Percentiles rank a stretch among this genome's conserved stretches.
Conservation (phyloP, 2,888 invertebrate species). For the Lamproptera curius region DNA sequence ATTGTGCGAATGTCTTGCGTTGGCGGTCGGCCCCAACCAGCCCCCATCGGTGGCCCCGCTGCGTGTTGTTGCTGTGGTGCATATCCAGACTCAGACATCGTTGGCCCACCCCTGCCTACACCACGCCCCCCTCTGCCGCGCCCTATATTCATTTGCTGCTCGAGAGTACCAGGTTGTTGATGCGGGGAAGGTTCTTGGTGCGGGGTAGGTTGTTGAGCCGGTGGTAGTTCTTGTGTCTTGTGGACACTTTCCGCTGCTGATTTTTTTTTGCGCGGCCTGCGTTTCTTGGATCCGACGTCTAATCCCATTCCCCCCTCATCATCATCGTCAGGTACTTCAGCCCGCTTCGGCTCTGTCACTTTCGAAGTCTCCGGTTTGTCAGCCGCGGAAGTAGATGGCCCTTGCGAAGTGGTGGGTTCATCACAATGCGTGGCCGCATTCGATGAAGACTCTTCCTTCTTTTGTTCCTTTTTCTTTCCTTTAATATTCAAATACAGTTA, state of each 20-base stretch:
- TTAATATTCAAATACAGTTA: not conserved
- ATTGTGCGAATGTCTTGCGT: too few relatives aligned
- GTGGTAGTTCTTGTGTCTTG: not conserved
- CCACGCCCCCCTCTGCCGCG: conserved; percentile 18
- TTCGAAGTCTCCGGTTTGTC: conserved; percentile 3
- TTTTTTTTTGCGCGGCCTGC: conserved; percentile 36
- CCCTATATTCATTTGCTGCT: conserved; percentile 4
- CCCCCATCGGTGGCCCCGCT: too few relatives aligned
- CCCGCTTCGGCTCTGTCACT: conserved; percentile 16
- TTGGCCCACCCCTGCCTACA: too few relatives aligned
- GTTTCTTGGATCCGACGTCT: conserved; percentile 31
- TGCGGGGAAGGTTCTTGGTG: not conserved
- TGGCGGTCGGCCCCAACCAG: too few relatives aligned
- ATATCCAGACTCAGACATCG: too few relatives aligned
- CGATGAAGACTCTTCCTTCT: conserved; percentile 7
- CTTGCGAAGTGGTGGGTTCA: conserved; percentile 8
- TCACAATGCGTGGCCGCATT: conserved; percentile 8
- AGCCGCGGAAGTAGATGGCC: conserved; percentile 3
- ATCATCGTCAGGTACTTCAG: conserved; percentile 28
- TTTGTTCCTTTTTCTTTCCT: conserved; percentile 19
- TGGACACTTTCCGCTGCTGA: conserved; percentile 16
- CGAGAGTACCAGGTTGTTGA: not conserved
- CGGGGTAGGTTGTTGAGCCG: not conserved
- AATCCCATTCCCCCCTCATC: conserved; percentile 28
- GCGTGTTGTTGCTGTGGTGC: too few relatives aligned